These are phyloP conservation scores for Oxyruncus cristatus DNA, from an alignment of 2,113 vertebrate genomes.

Conservation along the genomic window DNA sequence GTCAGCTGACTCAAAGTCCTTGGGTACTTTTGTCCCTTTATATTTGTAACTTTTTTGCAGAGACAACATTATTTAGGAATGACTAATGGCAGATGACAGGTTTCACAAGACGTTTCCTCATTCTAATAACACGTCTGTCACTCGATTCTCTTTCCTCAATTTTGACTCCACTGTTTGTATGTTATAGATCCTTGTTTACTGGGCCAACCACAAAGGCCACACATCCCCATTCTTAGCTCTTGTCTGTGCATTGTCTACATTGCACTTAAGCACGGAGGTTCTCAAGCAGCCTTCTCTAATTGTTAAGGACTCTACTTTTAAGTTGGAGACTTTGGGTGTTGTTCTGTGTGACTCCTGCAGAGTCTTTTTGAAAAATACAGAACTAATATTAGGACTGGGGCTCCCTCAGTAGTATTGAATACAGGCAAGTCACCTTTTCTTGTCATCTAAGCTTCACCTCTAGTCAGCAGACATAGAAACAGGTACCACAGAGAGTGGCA, in stretches of 20 bases:
- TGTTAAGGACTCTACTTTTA: not conserved
- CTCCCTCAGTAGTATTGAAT: not conserved
- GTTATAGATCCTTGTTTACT: not conserved
- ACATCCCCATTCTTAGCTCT: not conserved
- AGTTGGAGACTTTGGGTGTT: not conserved
- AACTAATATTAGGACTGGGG: not conserved
- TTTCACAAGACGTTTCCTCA: not conserved
- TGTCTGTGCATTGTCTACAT: not conserved
- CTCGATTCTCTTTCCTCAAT: not conserved
- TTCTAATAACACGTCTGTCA: not conserved
- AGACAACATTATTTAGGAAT: not conserved
- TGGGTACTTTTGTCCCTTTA: not conserved
- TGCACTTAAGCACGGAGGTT: not conserved
- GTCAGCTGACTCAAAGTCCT: not conserved
- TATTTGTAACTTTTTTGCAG: not conserved
- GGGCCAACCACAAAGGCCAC: not conserved
- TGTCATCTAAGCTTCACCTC: not conserved
- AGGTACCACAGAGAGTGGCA: not conserved
- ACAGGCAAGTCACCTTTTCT: not conserved
- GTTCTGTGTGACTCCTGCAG: not conserved
- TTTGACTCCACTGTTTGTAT: not conserved
- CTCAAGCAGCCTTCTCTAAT: not conserved
- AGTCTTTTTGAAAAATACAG: not conserved
- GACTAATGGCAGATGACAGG: not conserved
- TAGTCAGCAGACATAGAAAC: not conserved